Conservation (phyloP, 23 tunicate species). For the Phallusia fumigata region DNA sequence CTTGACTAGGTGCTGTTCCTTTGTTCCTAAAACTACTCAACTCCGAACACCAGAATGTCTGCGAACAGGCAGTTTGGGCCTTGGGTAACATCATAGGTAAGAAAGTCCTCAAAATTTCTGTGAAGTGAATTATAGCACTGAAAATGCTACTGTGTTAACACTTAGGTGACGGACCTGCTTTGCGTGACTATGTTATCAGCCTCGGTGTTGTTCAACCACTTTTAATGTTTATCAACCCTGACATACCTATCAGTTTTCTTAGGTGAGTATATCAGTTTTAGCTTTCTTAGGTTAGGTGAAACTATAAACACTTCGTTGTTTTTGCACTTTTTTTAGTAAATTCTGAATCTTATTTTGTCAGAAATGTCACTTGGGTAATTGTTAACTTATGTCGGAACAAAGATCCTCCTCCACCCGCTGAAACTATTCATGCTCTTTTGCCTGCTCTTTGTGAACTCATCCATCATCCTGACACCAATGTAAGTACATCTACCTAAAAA, state of each 20-base stretch:
- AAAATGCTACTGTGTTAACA: neutral
- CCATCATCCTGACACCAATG: conserved; percentile 95
- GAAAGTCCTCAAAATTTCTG: too few relatives aligned
- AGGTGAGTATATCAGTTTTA: conserved; percentile 67
- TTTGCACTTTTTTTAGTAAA: neutral
- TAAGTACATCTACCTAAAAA: conserved; percentile 27
- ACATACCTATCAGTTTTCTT: conserved; percentile 95
- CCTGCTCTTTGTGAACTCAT: conserved; percentile 97
- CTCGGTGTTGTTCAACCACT: conserved; percentile 91
- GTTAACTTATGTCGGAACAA: conserved; percentile 98
- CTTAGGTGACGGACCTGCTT: conserved; percentile 91
- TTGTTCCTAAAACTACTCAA: conserved; percentile 66
- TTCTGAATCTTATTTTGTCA: conserved; percentile 7
- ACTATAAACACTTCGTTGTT: too few relatives aligned
- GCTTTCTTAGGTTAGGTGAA: too few relatives aligned
- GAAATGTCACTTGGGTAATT: conserved; percentile 98
- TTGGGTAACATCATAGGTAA: conserved; percentile 96
- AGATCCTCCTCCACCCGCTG: conserved; percentile 97
- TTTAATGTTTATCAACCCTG: conserved; percentile 92
- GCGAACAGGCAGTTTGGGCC: conserved; percentile 99
- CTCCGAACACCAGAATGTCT: conserved; percentile 96
- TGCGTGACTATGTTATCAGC: conserved; percentile 92
- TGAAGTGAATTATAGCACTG: too few relatives aligned
- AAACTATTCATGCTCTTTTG: conserved; percentile 74
- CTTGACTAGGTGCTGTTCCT: conserved; percentile 87